phyloP scores from a whole-genome alignment of 2,888 invertebrate genomes.

The Heteropelma amictum region DNA sequence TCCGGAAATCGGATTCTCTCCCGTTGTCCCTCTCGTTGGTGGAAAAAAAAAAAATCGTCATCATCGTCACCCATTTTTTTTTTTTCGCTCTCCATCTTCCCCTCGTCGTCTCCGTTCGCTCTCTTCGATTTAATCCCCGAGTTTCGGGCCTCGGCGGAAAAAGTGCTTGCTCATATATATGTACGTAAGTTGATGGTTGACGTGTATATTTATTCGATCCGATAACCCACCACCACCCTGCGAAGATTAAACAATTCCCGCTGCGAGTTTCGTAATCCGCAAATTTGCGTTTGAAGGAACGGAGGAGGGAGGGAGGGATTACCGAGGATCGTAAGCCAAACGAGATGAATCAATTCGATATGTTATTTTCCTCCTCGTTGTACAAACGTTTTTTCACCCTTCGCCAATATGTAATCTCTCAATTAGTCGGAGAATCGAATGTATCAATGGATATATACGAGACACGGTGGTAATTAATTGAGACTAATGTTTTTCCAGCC shows the following conservation, averaged over 20 bases:
- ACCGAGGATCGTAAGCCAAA: not conserved
- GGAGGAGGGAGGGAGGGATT: slow-evolving; percentile 2
- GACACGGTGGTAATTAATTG: not conserved
- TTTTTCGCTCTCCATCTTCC: slow-evolving; percentile 1
- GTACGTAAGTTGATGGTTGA: slow-evolving; percentile 42
- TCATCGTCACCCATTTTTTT: not conserved
- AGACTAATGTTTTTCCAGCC: too few relatives aligned
- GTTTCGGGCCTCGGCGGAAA: slow-evolving; percentile 11
- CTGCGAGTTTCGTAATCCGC: slow-evolving; percentile 74
- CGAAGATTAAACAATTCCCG: slow-evolving; percentile 75
- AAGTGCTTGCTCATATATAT: slow-evolving; percentile 40
- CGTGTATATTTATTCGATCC: slow-evolving; percentile 57
- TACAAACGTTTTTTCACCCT: slow-evolving; percentile 4
- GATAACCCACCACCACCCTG: slow-evolving; percentile 62
- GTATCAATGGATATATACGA: not conserved
- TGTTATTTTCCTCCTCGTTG: slow-evolving; percentile 1
- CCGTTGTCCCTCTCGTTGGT: not conserved
- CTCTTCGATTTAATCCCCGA: slow-evolving; percentile 33
- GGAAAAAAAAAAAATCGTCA: too few relatives aligned
- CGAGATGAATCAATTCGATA: slow-evolving; percentile 10
- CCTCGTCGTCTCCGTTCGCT: too few relatives aligned
- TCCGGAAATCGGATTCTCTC: not conserved
- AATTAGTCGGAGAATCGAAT: slow-evolving; percentile 46
- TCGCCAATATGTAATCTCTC: slow-evolving; percentile 41
- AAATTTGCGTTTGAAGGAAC: slow-evolving; percentile 70